Conservation (phyloP, 2,888 invertebrate genomes). For the Agrochola lychnidis region DNA sequence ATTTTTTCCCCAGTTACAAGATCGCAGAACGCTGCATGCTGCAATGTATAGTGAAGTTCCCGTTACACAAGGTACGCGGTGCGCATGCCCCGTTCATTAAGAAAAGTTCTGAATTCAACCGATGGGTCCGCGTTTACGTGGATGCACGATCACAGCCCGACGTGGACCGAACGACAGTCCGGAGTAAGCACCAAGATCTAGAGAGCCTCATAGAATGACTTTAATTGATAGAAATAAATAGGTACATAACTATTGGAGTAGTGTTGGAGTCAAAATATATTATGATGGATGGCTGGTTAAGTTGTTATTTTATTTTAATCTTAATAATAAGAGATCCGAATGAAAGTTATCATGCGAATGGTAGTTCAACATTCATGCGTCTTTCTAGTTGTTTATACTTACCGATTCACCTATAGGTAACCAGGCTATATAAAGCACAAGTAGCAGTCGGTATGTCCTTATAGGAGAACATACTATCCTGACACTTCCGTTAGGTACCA, state of each 20-base stretch:
- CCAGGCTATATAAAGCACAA: too few species aligned
- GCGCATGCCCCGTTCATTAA: constrained; percentile 79
- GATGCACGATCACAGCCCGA: constrained; percentile 66
- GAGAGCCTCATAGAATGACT: constrained; percentile 76
- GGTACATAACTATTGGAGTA: not conserved
- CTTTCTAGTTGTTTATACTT: too few species aligned
- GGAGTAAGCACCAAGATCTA: constrained; percentile 36
- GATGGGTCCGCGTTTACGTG: constrained; percentile 81
- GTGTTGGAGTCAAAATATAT: constrained; percentile 26
- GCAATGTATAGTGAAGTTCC: constrained; percentile 81
- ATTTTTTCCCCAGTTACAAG: constrained; percentile 78
- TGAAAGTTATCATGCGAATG: not conserved
- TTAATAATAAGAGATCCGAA: too few species aligned
- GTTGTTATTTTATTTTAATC: constrained; percentile 29
- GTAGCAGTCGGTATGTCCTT: too few species aligned
- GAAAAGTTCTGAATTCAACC: constrained; percentile 75
- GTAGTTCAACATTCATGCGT: not conserved
- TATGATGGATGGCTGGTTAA: constrained; percentile 7
- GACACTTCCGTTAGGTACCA: too few species aligned
- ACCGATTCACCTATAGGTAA: too few species aligned
- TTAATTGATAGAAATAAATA: too few species aligned
- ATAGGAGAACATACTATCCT: too few species aligned
- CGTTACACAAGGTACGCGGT: constrained; percentile 81
- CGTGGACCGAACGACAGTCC: constrained; percentile 43
- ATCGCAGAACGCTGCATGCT: constrained; percentile 86